Evolutionary conservation across 2,888 invertebrate genomes (phyloP), one percentile per base, ranked within the genome.

Genomic region (Caradrina clavipalpis): DNA sequence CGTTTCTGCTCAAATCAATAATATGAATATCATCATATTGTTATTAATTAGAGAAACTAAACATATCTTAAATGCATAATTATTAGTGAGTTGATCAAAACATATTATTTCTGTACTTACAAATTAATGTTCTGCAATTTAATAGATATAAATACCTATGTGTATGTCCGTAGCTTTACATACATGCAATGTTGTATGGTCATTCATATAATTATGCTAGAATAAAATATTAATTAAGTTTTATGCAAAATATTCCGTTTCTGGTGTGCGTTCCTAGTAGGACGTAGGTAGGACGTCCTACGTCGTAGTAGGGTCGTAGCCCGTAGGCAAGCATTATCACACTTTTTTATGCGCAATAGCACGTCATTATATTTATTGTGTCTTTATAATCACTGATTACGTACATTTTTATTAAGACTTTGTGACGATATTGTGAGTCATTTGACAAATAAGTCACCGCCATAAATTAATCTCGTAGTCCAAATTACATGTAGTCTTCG

Each of bases 41-140:
- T 63, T 63, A 63, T 63, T 56, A 63, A 21, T n/a, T 49, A 63
- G 4, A 42, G 21, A 63, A 31, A 63, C 55, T 57, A 57, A 22
- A 45, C 42, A 56, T 17, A 42, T 21, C 26, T 45, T 22, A 7
- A 39, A 42, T 49, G 55, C 55, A 54, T 39, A 15, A 42, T 42
- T 35, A 11, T 42, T 3, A 47, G 35, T 56, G 61, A 64, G 45
- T 61, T 54, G 49, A 54, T 58, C 57, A 53, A 68, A 45, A 63
- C 55, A 50, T 21, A 35, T 62, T 51, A 51, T 35, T 68, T 31
- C 11, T 42, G 42, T 42, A 0, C 8, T 3, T 54, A 53, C 26
- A 8, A 26, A n/a, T n/a, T n/a, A n/a, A 31, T 31, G n/a, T 31
- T 19, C 17, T 45, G 35, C 4, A n/a, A n/a, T 35, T 55, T n/a